Percentiles rank a stretch among this genome's conserved stretches.
These are phyloP conservation scores for Megathymus violae DNA, from an alignment of 1,140 invertebrate species.

Conservation along the genomic window DNA sequence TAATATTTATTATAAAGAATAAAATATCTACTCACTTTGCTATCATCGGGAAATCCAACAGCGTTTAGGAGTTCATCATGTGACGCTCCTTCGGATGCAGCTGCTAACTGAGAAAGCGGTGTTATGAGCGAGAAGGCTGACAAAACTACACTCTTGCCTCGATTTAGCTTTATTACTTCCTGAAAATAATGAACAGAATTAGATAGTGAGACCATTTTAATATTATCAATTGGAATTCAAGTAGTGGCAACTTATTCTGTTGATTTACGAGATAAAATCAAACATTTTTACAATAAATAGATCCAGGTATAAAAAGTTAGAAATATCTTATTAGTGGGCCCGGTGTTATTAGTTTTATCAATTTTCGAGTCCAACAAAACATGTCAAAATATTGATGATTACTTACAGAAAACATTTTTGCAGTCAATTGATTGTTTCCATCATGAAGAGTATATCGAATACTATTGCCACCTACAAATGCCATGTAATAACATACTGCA, in stretches of 20 bases:
- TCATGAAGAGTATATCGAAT: not conserved
- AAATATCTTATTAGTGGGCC: too few species aligned
- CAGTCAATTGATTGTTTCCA: not conserved
- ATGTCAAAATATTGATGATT: too few species aligned
- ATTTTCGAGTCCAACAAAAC: too few species aligned
- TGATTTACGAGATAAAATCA: too few species aligned
- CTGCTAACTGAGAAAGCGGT: constrained; percentile 42
- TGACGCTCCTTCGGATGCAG: constrained; percentile 43
- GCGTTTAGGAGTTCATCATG: constrained; percentile 48
- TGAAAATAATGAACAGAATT: constrained; percentile 29
- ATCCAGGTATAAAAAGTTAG: too few species aligned
- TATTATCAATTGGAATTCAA: not conserved
- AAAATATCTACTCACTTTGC: constrained; percentile 37
- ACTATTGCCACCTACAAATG: not conserved
- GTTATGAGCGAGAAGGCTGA: constrained; percentile 51
- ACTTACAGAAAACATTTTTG: not conserved
- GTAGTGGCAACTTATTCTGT: too few species aligned
- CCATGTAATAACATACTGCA: not conserved
- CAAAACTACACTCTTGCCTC: constrained; percentile 44
- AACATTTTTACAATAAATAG: too few species aligned
- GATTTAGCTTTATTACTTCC: constrained; percentile 44
- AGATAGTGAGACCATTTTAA: not conserved
- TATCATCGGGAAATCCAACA: constrained; percentile 45
- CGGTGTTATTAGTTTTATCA: too few species aligned
- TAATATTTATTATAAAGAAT: too few species aligned